Evolutionary conservation across 2,888 invertebrate species (phyloP).

Genomic region (Cheilosia vernalis): DNA sequence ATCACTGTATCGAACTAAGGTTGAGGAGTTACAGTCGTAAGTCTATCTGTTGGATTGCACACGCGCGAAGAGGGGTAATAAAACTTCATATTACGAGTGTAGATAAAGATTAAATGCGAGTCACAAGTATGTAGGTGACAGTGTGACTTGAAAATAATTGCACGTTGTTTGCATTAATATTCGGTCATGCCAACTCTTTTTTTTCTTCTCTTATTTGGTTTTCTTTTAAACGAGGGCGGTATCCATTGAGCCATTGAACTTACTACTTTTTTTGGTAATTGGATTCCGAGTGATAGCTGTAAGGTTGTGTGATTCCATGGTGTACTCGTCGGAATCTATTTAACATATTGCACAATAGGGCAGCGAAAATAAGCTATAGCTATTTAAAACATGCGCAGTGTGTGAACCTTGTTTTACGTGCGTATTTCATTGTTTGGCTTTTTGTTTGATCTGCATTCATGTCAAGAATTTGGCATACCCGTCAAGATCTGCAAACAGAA

Average conservation of each 20-base stretch:
- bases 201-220: neutral
- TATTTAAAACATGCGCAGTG: neutral
- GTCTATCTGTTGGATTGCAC: constrained; percentile 37
- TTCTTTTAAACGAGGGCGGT: constrained; percentile 1
- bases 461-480: neutral
- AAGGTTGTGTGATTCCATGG: neutral
- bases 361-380: neutral
- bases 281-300: neutral
- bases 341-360: constrained; percentile 1
- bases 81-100: constrained; percentile 56
- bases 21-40: constrained; percentile 38
- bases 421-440: neutral
- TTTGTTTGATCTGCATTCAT: neutral
- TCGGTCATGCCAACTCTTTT: neutral
- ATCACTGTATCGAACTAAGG: constrained; percentile 24
- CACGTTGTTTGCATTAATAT: constrained; percentile 53
- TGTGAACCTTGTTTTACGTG: neutral
- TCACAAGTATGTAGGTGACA: constrained; percentile 68
- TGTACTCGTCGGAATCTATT: neutral
- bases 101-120: constrained; percentile 64
- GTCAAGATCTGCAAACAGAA: neutral
- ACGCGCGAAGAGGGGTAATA: constrained; percentile 54
- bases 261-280: constrained; percentile 1
- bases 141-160: constrained; percentile 64
- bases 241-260: constrained; percentile 9